Conservation (phyloP, 2,888 invertebrate species). For the Ochropleura leucogaster region DNA sequence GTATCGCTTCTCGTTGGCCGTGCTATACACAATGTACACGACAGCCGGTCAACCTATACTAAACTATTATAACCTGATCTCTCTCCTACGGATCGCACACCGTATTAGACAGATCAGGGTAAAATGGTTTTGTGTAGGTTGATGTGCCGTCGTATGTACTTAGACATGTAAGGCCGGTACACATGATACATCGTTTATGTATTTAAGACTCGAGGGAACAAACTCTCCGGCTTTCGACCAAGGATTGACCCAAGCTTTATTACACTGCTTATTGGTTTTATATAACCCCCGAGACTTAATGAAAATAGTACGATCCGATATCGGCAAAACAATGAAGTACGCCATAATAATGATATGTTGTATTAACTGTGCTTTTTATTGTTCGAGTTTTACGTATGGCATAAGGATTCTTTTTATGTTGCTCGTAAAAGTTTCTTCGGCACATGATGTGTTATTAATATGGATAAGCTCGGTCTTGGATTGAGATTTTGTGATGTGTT, state of each 20-base stretch:
- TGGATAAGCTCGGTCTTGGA: constrained; percentile 18
- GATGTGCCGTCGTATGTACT: constrained; percentile 14
- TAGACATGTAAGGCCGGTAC: constrained; percentile 47
- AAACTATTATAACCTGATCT: no score
- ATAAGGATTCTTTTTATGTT: constrained; percentile 44
- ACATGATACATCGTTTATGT: constrained; percentile 72
- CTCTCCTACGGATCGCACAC: no score
- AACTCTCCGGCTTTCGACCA: constrained; percentile 69
- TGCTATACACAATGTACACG: constrained; percentile 36
- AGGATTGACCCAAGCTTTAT: constrained; percentile 77
- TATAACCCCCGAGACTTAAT: constrained; percentile 74
- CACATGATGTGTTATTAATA: constrained; percentile 59
- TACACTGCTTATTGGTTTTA: constrained; percentile 78
- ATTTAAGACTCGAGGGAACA: constrained; percentile 74
- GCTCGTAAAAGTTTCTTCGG: constrained; percentile 44
- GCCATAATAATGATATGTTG: constrained; percentile 51
- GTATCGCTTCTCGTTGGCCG: no score
- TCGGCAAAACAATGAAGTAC: constrained; percentile 58
- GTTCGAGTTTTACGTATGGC: constrained; percentile 43
- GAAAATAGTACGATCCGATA: constrained; percentile 69
- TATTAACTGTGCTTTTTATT: constrained; percentile 45
- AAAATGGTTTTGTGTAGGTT: no score
- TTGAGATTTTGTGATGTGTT: background rate
- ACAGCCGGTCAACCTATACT: no score
- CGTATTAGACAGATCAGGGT: no score